Base-by-base conservation (phyloP, 1,140 invertebrate genomes). In the Drosophila bocki region DNA sequence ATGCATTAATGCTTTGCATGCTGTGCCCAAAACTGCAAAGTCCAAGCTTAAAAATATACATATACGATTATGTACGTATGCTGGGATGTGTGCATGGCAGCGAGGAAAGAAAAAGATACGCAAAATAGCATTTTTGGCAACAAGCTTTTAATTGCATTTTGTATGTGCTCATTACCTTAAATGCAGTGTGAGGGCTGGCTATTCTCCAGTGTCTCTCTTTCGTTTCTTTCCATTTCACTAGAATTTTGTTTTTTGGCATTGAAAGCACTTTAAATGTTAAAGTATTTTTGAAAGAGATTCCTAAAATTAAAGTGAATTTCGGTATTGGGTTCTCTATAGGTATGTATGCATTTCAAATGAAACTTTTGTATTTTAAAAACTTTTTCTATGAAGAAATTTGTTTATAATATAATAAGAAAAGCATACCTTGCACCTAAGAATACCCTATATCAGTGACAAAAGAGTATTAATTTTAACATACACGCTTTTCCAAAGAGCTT, bases 91-190 rank as follows among this genome's bases (percentile, higher is more conserved):
- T 45, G 41, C 35, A 19, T 22, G 50, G 42, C 26, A 50, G 35
- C 7, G 37, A 19, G 51, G 17, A 57, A 69, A 68, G 64, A 70
- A 67, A 79, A 57, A 76, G 68, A 86, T 59, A 67, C 75, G 70
- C 51, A 86, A 74, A 81, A 90, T 72, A 81, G 85, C 85, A 90
- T 88, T 88, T 83, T 90, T 88, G 81, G 85, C 85, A 90, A 88
- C 78, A 84, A 79, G 75, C 78, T 85, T 88, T 88, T 88, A 88
- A 88, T 88, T 88, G 81, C 85, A 90, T 83, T 87, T 84, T 90
- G 81, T 88, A 82, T 90, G 85, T 79, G 85, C 85, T 88, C 85
- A 88, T 88, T 88, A 88, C 85, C 85, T 85, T 85, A 85, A 88
- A 90, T 82, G 79, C 67, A 53, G 50, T 74, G 48, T 42, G 57